phyloP scores from a whole-genome alignment of 1,140 invertebrate genomes.

The Lithobius niger region DNA sequence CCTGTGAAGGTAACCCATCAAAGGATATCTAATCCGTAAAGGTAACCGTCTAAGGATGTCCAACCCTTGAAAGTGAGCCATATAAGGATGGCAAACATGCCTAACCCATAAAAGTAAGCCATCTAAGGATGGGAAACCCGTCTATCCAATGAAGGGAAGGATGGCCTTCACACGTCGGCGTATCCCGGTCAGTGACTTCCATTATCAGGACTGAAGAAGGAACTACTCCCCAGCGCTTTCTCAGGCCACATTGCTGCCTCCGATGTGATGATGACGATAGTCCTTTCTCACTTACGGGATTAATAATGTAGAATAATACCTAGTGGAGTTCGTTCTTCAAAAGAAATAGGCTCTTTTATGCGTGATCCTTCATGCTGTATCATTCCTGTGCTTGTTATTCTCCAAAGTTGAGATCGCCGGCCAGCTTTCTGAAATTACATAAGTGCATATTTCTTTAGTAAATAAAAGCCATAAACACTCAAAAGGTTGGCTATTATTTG shows the following conservation, averaged over 20 bases:
- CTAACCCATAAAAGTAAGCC: no score
- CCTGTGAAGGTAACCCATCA: no score
- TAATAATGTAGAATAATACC: neutral
- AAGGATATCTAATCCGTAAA: no score
- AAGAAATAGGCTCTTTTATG: conserved; percentile 24
- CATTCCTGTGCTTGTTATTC: conserved; percentile 73
- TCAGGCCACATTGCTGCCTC: no score
- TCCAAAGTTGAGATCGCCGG: conserved; percentile 84
- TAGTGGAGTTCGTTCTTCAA: neutral
- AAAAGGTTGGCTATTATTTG: neutral
- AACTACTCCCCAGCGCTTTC: neutral
- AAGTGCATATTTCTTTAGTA: no score
- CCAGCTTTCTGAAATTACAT: conserved; percentile 53
- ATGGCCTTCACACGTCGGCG: no score
- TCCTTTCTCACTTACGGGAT: neutral
- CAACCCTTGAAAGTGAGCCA: no score
- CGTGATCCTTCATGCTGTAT: conserved; percentile 84
- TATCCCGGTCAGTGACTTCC: no score
- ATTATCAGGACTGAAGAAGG: neutral
- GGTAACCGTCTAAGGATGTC: no score
- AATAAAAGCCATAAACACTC: conserved; percentile 4
- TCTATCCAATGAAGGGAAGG: no score
- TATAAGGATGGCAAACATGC: no score
- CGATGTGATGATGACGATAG: neutral
- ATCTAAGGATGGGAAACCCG: no score